Percentiles rank a stretch among this genome's conserved stretches.
Conservation (phyloP, 1,140 invertebrate genomes). For the Euglossa dilemma region DNA sequence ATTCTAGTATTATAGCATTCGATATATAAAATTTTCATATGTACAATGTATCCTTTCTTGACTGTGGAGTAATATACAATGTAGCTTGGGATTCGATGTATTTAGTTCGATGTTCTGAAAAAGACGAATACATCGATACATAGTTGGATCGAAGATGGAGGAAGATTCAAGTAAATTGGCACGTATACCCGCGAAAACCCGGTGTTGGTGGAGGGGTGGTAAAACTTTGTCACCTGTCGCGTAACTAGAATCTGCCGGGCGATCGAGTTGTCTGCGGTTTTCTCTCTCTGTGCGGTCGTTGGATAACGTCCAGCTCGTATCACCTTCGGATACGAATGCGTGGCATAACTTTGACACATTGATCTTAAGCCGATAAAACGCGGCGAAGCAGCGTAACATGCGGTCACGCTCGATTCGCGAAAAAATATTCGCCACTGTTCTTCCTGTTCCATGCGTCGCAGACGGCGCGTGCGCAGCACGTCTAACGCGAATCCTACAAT, state of each 20-base stretch:
- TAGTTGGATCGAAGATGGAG: too few species aligned
- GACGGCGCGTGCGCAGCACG: neutral
- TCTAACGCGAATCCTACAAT: neutral
- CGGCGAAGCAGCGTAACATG: constrained; percentile 46
- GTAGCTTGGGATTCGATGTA: too few species aligned
- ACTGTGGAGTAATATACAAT: too few species aligned
- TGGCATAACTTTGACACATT: constrained; percentile 67
- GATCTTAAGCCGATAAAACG: constrained; percentile 58
- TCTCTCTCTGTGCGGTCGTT: constrained; percentile 44
- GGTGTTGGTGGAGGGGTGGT: neutral
- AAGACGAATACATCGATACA: too few species aligned
- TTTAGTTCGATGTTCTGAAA: too few species aligned
- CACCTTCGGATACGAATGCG: constrained; percentile 46
- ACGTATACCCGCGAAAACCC: neutral
- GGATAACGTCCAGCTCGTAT: constrained; percentile 47
- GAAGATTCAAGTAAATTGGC: neutral
- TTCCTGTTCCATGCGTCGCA: constrained; percentile 39
- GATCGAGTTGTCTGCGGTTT: constrained; percentile 65
- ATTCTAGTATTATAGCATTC: too few species aligned
- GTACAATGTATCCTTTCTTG: too few species aligned
- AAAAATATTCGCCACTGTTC: neutral
- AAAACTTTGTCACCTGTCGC: constrained; percentile 59
- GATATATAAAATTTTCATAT: too few species aligned
- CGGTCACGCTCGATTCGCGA: constrained; percentile 23
- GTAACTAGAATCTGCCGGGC: constrained; percentile 52